A percentile compares a stretch with the other conserved stretches of the same genome.
Conservation (phyloP, 2,113 vertebrate genomes). For the Limanda limanda region DNA sequence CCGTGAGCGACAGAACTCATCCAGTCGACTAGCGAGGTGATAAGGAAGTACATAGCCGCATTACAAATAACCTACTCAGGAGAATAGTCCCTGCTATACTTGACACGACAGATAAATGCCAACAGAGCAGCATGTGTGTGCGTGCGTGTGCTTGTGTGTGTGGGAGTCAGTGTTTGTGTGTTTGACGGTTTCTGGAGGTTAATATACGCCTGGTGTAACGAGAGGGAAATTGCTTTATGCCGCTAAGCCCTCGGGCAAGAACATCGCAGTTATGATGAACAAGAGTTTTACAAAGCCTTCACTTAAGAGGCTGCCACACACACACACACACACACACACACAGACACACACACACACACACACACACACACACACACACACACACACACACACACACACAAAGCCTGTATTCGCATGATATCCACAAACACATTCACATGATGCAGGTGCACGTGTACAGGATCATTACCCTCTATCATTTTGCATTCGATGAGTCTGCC, state of each 20-base stretch:
- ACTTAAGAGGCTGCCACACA: slow-evolving; percentile 57
- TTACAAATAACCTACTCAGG: slow-evolving; percentile 68
- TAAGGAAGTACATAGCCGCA: slow-evolving; percentile 59
- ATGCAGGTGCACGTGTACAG: slow-evolving; percentile 40
- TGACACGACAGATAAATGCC: slow-evolving; percentile 71
- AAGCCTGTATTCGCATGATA: not conserved
- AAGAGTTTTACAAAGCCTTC: slow-evolving; percentile 73
- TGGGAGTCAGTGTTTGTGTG: slow-evolving; percentile 51
- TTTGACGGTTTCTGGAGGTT: slow-evolving; percentile 69
- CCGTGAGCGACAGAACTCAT: slow-evolving; percentile 33
- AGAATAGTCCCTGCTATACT: slow-evolving; percentile 61
- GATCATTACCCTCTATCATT: slow-evolving; percentile 37
- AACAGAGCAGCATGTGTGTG: slow-evolving; percentile 23
- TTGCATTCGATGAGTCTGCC: slow-evolving; percentile 29
- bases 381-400: too few species aligned
- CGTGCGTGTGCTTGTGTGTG: slow-evolving; percentile 15
- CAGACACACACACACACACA: too few species aligned
- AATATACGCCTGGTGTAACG: slow-evolving; percentile 73
- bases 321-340: slow-evolving; percentile 1
- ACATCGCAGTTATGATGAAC: slow-evolving; percentile 78
- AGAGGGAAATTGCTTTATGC: slow-evolving; percentile 76
- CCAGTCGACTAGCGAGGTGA: slow-evolving; percentile 43
- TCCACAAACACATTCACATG: slow-evolving; percentile 3
- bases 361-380: too few species aligned
- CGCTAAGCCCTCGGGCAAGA: slow-evolving; percentile 69